Evolutionary conservation across 1,140 invertebrate species (phyloP).

Genomic region (Drosophila pandora): DNA sequence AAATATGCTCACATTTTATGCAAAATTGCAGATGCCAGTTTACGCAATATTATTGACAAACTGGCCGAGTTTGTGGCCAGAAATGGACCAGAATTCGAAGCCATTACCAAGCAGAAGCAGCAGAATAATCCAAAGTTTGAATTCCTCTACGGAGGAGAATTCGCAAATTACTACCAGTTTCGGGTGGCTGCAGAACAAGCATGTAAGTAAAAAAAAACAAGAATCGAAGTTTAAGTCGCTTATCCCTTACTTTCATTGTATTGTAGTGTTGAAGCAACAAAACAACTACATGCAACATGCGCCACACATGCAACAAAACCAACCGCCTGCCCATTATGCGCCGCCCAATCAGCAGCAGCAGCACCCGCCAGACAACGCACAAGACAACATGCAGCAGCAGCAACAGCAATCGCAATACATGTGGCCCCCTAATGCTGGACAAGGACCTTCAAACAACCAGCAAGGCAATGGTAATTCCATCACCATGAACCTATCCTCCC

Average conservation of each 20-base stretch:
- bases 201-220: conserved; percentile 53
- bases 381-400: conserved; percentile 54
- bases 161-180: conserved; percentile 98
- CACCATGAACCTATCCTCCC: conserved; percentile 73
- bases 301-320: conserved; percentile 69
- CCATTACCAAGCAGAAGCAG: conserved; percentile 99
- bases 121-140: conserved; percentile 98
- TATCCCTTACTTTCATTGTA: not conserved
- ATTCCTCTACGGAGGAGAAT: conserved; percentile 98
- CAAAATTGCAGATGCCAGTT: conserved; percentile 69
- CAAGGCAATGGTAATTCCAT: conserved; percentile 63
- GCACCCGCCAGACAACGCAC: conserved; percentile 32
- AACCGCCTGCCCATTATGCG: conserved; percentile 52
- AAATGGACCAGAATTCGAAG: conserved; percentile 99
- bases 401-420: conserved; percentile 54
- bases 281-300: conserved; percentile 60
- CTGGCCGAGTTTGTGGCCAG: conserved; percentile 98
- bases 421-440: conserved; percentile 49
- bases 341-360: conserved; percentile 52
- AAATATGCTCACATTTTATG: conserved; percentile 33
- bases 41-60: conserved; percentile 97
- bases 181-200: conserved; percentile 86
- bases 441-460: conserved; percentile 21
- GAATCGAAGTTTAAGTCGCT: not conserved
- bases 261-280: conserved; percentile 84